A percentile compares a stretch with the other conserved stretches of the same genome.
phyloP scores from a whole-genome alignment of 2,113 vertebrate genomes.

The Sakesphorus luctuosus region DNA sequence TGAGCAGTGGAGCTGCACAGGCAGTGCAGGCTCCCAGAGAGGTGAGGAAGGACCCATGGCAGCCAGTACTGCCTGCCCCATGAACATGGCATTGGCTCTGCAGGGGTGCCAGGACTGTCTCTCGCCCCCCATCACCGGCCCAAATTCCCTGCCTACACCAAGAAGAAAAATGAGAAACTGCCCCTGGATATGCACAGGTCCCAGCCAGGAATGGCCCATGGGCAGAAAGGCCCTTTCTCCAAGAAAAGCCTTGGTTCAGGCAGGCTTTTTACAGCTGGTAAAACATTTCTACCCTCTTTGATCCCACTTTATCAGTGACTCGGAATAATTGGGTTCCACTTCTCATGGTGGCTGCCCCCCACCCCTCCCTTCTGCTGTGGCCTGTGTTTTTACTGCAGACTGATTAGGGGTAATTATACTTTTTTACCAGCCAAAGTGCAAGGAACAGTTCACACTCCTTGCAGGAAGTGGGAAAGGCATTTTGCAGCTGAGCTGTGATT shows the following conservation, averaged over 20 bases:
- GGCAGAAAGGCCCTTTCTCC: not conserved
- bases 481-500: slow-evolving; percentile 1
- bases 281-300: not conserved
- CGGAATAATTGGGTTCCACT: slow-evolving; percentile 31
- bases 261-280: not conserved
- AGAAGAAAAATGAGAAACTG: not conserved
- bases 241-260: not conserved
- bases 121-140: rapidly evolving
- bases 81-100: rapidly evolving
- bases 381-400: slow-evolving; percentile 17
- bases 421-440: slow-evolving; percentile 23
- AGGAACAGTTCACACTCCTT: slow-evolving; percentile 31
- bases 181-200: not conserved
- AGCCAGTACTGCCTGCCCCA: not conserved
- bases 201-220: not conserved
- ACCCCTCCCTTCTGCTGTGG: not conserved
- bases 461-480: slow-evolving; percentile 23
- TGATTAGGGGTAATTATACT: slow-evolving; percentile 57
- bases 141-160: not conserved
- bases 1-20: not conserved
- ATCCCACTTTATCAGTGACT: not conserved
- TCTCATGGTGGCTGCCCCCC: not conserved
- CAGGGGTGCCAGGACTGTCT: not conserved
- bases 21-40: not conserved
- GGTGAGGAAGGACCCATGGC: not conserved